Percentiles rank a stretch among this genome's conserved stretches.
Evolutionary conservation across 2,888 invertebrate genomes (phyloP).

Genomic region (Drosophila anomelani): DNA sequence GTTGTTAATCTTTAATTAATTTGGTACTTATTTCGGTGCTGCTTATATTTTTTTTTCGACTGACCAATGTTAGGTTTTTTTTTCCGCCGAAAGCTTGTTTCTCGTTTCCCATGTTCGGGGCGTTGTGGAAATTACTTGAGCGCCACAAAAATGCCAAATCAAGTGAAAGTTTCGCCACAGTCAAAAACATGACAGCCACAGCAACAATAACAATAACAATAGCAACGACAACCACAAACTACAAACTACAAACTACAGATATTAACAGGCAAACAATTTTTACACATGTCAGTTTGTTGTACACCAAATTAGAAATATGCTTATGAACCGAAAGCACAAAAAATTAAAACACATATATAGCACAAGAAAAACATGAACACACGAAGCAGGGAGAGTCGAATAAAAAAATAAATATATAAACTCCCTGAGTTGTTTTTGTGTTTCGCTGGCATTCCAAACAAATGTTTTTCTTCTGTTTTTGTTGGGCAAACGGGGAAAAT

Average conservation of each 20-base stretch:
- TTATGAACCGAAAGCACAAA: slow-evolving; percentile 31
- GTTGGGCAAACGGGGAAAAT: slow-evolving; percentile 6
- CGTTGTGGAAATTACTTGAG: slow-evolving; percentile 52
- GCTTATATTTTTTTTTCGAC: background rate
- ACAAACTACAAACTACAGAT: slow-evolving; percentile 16
- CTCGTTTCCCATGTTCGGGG: slow-evolving; percentile 39
- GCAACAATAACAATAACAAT: slow-evolving; percentile 33
- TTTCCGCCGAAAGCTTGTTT: slow-evolving; percentile 1
- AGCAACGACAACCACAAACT: slow-evolving; percentile 36
- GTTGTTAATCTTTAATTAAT: slow-evolving; percentile 11
- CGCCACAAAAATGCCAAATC: slow-evolving; percentile 65
- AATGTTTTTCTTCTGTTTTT: slow-evolving; percentile 20
- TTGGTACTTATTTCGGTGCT: background rate
- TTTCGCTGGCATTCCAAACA: slow-evolving; percentile 37
- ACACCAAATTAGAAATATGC: slow-evolving; percentile 61
- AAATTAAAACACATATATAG: slow-evolving; percentile 19
- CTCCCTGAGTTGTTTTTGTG: background rate
- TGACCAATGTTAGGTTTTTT: slow-evolving; percentile 19
- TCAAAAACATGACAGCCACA: slow-evolving; percentile 49
- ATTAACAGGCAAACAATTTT: slow-evolving; percentile 69
- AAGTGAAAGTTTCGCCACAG: slow-evolving; percentile 71
- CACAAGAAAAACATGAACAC: slow-evolving; percentile 25
- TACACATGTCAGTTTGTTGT: slow-evolving; percentile 41
- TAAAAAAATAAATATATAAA: slow-evolving; percentile 11
- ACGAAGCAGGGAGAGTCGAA: background rate